These are phyloP conservation scores for Percopsis transmontana DNA, from an alignment of 2,113 vertebrate species.

Conservation along the genomic window DNA sequence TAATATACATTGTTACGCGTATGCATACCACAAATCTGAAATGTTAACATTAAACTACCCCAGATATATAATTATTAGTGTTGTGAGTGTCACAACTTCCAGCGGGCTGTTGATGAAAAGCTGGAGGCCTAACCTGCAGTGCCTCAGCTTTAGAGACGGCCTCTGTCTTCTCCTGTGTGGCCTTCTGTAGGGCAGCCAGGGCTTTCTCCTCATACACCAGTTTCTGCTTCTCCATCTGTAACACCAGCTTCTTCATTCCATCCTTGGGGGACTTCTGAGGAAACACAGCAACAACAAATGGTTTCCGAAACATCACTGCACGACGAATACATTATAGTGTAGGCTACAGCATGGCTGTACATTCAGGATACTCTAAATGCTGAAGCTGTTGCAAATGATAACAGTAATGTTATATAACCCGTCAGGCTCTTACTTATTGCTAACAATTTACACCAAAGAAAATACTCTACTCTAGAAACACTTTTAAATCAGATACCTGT, in stretches of 20 bases:
- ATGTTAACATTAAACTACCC: not conserved
- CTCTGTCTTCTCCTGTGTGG: slow-evolving; percentile 84
- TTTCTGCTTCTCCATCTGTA: slow-evolving; percentile 93
- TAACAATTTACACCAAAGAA: not conserved
- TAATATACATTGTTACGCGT: not conserved
- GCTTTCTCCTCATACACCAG: slow-evolving; percentile 85
- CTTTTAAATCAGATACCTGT: not conserved
- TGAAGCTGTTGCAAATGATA: not conserved
- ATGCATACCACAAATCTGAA: not conserved
- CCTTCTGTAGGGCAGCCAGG: slow-evolving; percentile 84
- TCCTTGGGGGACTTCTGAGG: slow-evolving; percentile 69
- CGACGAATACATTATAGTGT: not conserved
- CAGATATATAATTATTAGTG: not conserved
- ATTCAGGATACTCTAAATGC: not conserved
- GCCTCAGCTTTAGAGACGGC: slow-evolving; percentile 80
- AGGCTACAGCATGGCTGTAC: not conserved
- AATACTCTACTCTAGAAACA: not conserved
- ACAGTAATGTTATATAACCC: not conserved
- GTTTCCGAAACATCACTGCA: not conserved
- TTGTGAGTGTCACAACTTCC: not conserved
- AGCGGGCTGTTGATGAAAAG: not conserved
- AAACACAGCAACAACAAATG: slow-evolving; percentile 6
- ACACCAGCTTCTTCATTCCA: slow-evolving; percentile 83
- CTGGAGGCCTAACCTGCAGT: slow-evolving; percentile 76
- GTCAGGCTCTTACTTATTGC: not conserved